phyloP scores from a whole-genome alignment of 2,113 vertebrate genomes.

The Scomber colias region DNA sequence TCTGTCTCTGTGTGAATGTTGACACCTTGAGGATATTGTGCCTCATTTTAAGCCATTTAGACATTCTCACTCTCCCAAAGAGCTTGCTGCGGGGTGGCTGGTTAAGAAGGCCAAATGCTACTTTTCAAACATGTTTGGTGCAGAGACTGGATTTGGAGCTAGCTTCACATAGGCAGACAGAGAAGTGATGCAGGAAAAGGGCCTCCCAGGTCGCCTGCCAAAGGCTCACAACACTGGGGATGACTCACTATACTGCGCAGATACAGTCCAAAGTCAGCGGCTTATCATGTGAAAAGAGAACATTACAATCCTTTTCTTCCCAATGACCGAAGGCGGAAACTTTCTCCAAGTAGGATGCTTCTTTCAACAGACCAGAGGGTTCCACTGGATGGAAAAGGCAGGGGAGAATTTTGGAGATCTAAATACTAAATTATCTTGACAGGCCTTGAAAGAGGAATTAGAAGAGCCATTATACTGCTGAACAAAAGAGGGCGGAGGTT shows the following conservation, averaged over 20 bases:
- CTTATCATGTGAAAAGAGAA: slow-evolving; percentile 54
- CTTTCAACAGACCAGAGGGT: slow-evolving; percentile 22
- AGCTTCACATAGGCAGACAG: slow-evolving; percentile 2
- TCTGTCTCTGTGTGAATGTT: slow-evolving; percentile 35
- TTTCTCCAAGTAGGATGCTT: slow-evolving; percentile 17
- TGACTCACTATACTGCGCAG: slow-evolving; percentile 46
- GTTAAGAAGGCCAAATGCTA: slow-evolving; percentile 5
- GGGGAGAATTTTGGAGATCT: slow-evolving; percentile 23
- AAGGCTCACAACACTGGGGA: slow-evolving; percentile 38
- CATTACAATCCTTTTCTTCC: slow-evolving; percentile 50
- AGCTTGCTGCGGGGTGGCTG: slow-evolving; percentile 22
- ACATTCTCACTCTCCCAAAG: slow-evolving; percentile 19
- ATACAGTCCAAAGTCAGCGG: slow-evolving; percentile 28
- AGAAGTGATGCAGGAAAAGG: slow-evolving; percentile 5
- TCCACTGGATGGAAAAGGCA: not conserved
- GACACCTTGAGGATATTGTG: slow-evolving; percentile 43
- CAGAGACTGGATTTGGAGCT: slow-evolving; percentile 27
- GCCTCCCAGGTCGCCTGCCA: slow-evolving; percentile 44
- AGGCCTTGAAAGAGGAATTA: slow-evolving; percentile 53
- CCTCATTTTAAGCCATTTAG: slow-evolving; percentile 50
- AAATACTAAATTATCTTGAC: slow-evolving; percentile 61
- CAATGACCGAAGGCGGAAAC: slow-evolving; percentile 37
- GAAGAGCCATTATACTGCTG: slow-evolving; percentile 52
- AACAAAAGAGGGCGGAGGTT: slow-evolving; percentile 63
- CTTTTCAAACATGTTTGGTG: slow-evolving; percentile 20